Base-by-base conservation (phyloP, 2,113 vertebrate genomes). In the Gadus chalcogrammus region DNA sequence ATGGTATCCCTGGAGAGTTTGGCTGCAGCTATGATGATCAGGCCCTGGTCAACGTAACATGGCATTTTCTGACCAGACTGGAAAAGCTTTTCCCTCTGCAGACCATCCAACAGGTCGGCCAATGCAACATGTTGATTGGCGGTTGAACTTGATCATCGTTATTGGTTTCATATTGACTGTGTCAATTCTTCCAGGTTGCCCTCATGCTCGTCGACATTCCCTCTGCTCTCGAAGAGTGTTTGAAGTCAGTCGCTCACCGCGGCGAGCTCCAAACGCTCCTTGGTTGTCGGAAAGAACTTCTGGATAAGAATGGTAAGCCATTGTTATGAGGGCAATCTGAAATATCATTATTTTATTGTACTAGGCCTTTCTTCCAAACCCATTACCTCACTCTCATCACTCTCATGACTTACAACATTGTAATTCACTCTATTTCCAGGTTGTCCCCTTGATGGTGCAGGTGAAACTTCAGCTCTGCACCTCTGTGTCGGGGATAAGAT, bases 31-130 rank as follows among this genome's bases (percentile, higher is more conserved):
- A 92, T 58, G 60, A 92, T 55, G 35, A 92, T 55, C 31, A 67
- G 2, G 86, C 83, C 3, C 76, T 94, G 60, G 78, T 88, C 60
- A 79, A 75, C 31, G 70, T 94, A 22, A 85, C 92, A 69, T 90
- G 84, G 66, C 83, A 88, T 67, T 93, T 93, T 63, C 68, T 94
- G 64, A 87, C 74, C 79, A 87, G 90, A 35, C 79, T 94, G 17
- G 92, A 93, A 53, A 75, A 69, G 62, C 72, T 86, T 59, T 64
- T 91, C 38, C 78, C 84, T 38, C 27, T 75, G 65, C 76, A 73
- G 3, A 74, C 78, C 1, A 81, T 87, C 63, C 79, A 87, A 35
- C 78, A 86, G 84, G 87, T 89, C 61, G 58, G 28, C 15, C 7
- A 67, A 59, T 1, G 52, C 17, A 0, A 48, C 24, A 11, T 16